These are phyloP conservation scores for Rhincodon typus DNA, from an alignment of 2,797 vertebrate genomes.

Conservation along the genomic window DNA sequence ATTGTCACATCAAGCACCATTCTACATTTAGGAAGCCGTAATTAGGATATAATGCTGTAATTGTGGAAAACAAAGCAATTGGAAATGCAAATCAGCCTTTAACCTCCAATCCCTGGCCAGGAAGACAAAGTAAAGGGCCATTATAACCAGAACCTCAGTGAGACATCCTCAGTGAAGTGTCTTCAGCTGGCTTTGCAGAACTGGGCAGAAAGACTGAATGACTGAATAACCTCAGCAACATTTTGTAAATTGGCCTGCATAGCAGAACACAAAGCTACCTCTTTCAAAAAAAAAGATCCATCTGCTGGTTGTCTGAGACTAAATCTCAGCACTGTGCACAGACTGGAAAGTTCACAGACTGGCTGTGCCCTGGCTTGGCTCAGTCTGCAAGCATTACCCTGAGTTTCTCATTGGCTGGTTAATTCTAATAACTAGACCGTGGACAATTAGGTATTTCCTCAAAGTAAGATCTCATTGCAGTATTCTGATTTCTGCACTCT, in stretches of 20 bases:
- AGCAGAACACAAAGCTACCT: neutral
- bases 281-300: neutral
- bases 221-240: neutral
- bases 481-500: neutral
- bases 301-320: neutral
- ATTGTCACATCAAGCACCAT: neutral
- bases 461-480: neutral
- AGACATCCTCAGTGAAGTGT: neutral
- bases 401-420: too few species aligned
- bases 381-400: neutral
- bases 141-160: neutral
- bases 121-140: neutral
- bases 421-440: constrained; percentile 12
- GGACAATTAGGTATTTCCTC: constrained; percentile 4
- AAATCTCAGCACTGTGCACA: neutral
- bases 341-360: neutral
- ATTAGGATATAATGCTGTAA: neutral
- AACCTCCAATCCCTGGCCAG: neutral
- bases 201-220: neutral
- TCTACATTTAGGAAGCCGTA: neutral
- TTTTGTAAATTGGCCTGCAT: neutral
- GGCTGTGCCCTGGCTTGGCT: neutral
- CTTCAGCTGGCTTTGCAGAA: neutral
- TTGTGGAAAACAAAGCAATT: neutral
- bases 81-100: neutral